A percentile compares a stretch with the other conserved stretches of the same genome.
phyloP scores from a whole-genome alignment of 2,113 vertebrate species.

The Hemicordylus capensis region DNA sequence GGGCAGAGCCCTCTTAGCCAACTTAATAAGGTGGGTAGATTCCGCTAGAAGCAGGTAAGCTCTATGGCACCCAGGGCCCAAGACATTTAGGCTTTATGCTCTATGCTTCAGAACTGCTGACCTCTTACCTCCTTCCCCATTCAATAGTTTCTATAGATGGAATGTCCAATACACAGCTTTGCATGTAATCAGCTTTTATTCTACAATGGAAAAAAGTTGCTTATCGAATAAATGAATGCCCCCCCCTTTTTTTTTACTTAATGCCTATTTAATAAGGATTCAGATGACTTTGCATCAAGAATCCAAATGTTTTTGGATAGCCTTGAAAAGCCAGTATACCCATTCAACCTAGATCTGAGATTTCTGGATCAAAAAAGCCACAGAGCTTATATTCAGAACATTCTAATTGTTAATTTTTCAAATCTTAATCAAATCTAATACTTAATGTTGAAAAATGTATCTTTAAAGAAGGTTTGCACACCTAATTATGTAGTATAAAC shows the following conservation, averaged over 20 bases:
- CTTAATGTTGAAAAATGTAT: neutral
- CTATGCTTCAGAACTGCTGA: neutral
- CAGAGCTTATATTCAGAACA: neutral
- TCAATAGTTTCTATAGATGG: too few relatives aligned
- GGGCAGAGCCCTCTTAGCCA: too few relatives aligned
- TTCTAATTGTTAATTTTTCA: neutral
- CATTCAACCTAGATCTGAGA: neutral
- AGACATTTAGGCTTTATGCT: too few relatives aligned
- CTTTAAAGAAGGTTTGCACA: neutral
- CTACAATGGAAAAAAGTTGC: neutral
- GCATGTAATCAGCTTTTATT: neutral
- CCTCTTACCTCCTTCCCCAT: too few relatives aligned
- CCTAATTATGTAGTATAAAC: neutral
- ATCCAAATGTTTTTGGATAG: neutral
- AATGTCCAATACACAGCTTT: conserved; percentile 7
- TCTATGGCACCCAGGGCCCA: too few relatives aligned
- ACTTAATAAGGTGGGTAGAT: too few relatives aligned
- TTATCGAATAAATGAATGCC: neutral
- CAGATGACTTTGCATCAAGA: neutral
- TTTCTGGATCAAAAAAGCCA: neutral
- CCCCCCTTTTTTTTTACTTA: neutral
- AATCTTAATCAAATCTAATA: neutral
- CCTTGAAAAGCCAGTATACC: neutral
- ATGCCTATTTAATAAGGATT: conserved; percentile 12
- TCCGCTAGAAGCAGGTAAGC: too few relatives aligned